phyloP scores from a whole-genome alignment of 2,113 vertebrate genomes.

The Engystomops pustulosus region DNA sequence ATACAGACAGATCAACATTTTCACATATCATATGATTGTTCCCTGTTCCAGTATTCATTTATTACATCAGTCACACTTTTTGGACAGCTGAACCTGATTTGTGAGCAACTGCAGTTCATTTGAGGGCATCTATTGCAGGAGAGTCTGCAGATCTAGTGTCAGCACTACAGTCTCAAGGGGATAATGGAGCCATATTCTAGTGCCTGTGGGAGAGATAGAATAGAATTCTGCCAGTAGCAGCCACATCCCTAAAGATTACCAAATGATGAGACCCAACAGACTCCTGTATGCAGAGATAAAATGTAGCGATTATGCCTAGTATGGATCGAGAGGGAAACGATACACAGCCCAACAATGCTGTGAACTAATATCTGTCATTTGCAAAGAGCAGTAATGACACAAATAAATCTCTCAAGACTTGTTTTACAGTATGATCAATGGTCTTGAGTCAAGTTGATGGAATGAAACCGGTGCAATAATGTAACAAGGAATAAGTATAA shows the following conservation, averaged over 20 bases:
- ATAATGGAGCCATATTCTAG: conserved; percentile 14
- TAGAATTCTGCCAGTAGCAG: conserved; percentile 2
- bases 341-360: not conserved
- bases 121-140: not conserved
- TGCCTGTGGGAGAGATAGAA: not conserved
- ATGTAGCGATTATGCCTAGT: not conserved
- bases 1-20: not conserved
- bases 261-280: not conserved
- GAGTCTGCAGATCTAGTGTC: not conserved
- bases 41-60: not conserved
- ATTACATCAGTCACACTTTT: not conserved
- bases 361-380: conserved; percentile 21
- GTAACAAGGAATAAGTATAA: not conserved
- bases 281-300: not conserved
- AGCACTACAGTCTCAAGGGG: not conserved
- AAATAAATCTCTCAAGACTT: conserved; percentile 7
- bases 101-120: not conserved
- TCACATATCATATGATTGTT: not conserved
- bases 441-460: not conserved
- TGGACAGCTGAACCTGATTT: conserved; percentile 1
- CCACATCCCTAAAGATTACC: conserved; percentile 2
- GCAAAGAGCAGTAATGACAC: not conserved
- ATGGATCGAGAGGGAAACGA: not conserved
- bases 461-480: not conserved
- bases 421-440: conserved; percentile 18